A percentile compares a stretch with the other conserved stretches of the same genome.
These are phyloP conservation scores for Pica pica DNA, from an alignment of 2,113 vertebrate genomes.

Conservation along the genomic window DNA sequence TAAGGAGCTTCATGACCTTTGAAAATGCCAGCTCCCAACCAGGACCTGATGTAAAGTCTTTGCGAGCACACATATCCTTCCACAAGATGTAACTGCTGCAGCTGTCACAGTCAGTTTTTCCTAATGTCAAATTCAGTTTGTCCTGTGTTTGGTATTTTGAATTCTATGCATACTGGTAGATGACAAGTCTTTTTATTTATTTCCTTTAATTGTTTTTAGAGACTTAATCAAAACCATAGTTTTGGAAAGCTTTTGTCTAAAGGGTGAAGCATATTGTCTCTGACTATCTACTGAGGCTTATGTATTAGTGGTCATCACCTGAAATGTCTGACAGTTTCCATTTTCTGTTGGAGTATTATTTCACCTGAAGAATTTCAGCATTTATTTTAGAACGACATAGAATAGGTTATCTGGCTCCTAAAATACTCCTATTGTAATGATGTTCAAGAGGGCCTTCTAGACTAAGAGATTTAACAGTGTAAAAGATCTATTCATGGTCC, in stretches of 20 bases:
- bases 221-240: neutral
- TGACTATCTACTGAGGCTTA: neutral
- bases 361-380: neutral
- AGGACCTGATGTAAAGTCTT: conserved; percentile 37
- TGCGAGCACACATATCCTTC: neutral
- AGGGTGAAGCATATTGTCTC: neutral
- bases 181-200: neutral
- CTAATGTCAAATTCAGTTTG: conserved; percentile 45
- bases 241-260: neutral
- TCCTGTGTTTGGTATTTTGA: neutral
- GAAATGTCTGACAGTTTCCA: neutral
- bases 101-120: conserved; percentile 21
- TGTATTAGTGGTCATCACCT: neutral
- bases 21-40: conserved; percentile 67
- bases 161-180: neutral
- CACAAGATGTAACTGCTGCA: neutral
- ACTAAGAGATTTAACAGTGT: neutral
- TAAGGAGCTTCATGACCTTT: conserved; percentile 68
- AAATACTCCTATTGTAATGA: neutral
- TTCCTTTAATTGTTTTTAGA: neutral
- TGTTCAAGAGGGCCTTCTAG: neutral
- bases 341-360: neutral
- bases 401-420: neutral
- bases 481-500: neutral
- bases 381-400: neutral